Evolutionary conservation across 2,113 vertebrate species (phyloP).

Genomic region (Limanda limanda): DNA sequence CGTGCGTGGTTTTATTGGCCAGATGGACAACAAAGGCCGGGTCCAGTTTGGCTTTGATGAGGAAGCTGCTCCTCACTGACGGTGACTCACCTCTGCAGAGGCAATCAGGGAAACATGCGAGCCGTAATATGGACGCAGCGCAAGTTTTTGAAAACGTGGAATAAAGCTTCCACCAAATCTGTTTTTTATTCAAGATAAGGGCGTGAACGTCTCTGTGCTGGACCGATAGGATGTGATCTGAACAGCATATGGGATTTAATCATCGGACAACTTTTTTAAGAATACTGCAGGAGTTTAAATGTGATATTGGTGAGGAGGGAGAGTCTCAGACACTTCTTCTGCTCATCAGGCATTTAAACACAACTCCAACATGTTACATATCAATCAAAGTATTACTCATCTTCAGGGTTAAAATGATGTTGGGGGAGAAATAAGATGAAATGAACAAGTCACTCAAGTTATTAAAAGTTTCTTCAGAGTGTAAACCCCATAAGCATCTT

Average conservation of each 20-base stretch:
- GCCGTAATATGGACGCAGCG: constrained; percentile 16
- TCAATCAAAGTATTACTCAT: no score
- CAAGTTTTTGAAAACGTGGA: not conserved
- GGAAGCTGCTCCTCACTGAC: constrained; percentile 39
- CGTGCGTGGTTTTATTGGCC: constrained; percentile 60
- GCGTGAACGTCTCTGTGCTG: constrained; percentile 43
- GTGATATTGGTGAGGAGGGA: not conserved
- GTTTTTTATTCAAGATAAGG: constrained; percentile 67
- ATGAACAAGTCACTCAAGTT: not conserved
- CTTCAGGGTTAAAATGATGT: not conserved
- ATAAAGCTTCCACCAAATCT: constrained; percentile 51
- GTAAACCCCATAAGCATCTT: not conserved
- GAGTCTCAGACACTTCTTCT: not conserved
- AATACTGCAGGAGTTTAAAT: constrained; percentile 1
- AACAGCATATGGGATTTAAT: constrained; percentile 46
- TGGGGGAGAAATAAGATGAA: not conserved
- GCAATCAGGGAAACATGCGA: constrained; percentile 52
- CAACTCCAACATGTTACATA: no score
- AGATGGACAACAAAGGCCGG: constrained; percentile 74
- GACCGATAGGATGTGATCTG: constrained; percentile 21
- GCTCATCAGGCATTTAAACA: no score
- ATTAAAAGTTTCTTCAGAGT: not conserved
- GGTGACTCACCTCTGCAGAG: constrained; percentile 49
- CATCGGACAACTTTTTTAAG: constrained; percentile 11
- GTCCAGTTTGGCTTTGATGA: constrained; percentile 60